Conservation (phyloP, 1,140 invertebrate genomes). For the Zaprionus capensis region DNA sequence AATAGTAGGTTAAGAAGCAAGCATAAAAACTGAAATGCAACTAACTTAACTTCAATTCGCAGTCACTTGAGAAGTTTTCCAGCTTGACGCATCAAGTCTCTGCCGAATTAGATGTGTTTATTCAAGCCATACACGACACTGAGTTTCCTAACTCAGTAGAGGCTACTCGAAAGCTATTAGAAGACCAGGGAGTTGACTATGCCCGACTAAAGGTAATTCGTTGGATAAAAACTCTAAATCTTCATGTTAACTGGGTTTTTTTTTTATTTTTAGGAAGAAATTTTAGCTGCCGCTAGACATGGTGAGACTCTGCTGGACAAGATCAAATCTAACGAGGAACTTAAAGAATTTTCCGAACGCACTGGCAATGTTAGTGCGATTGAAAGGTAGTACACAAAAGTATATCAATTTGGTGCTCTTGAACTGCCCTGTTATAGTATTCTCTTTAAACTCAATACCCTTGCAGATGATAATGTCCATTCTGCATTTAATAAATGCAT, state of each 20-base stretch:
- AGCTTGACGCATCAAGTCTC: slow-evolving; percentile 95
- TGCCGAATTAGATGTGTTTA: slow-evolving; percentile 92
- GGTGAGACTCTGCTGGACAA: slow-evolving; percentile 92
- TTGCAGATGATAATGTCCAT: not conserved
- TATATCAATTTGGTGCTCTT: slow-evolving; percentile 37
- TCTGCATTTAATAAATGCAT: not conserved
- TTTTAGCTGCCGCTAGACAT: slow-evolving; percentile 91
- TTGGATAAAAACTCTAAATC: not conserved
- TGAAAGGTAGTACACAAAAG: slow-evolving; percentile 88
- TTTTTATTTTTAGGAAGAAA: slow-evolving; percentile 87
- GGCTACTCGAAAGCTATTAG: slow-evolving; percentile 89
- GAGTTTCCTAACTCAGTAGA: slow-evolving; percentile 94
- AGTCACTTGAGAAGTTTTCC: slow-evolving; percentile 98
- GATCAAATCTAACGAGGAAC: slow-evolving; percentile 86
- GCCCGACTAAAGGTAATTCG: slow-evolving; percentile 86
- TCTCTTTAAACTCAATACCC: slow-evolving; percentile 25
- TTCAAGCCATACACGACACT: slow-evolving; percentile 91
- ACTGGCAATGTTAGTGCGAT: slow-evolving; percentile 96
- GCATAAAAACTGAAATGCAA: not conserved
- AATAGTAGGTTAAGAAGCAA: slow-evolving; percentile 89
- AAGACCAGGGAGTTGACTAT: slow-evolving; percentile 88
- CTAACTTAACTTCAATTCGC: slow-evolving; percentile 15
- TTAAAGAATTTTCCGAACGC: slow-evolving; percentile 87
- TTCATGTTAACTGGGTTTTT: not conserved
- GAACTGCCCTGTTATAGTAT: slow-evolving; percentile 36